These are phyloP conservation scores for Myotis pilosus DNA, from an alignment of 2,797 vertebrate species.

Conservation along the genomic window DNA sequence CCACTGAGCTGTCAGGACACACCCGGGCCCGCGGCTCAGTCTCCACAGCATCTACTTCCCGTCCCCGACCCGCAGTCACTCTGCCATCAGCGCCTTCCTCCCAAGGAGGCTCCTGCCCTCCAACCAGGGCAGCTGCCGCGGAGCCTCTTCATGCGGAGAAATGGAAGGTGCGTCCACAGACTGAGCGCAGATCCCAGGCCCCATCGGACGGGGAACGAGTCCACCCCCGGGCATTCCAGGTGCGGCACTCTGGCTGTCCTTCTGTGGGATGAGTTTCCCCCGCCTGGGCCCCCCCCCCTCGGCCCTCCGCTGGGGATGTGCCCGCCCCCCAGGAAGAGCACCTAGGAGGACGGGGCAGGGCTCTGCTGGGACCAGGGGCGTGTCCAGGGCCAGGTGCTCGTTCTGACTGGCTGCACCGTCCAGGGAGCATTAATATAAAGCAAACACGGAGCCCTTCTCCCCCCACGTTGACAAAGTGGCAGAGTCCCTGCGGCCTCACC, in stretches of 20 bases:
- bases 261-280: background rate
- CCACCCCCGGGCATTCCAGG: background rate
- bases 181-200: background rate
- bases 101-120: background rate
- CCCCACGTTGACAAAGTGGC: background rate
- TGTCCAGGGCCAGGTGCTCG: background rate
- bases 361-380: background rate
- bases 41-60: fast-evolving
- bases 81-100: background rate
- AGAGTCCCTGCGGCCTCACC: background rate
- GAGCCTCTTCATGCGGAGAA: background rate
- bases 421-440: background rate
- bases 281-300: background rate
- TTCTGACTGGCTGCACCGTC: background rate
- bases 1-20: background rate
- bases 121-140: background rate
- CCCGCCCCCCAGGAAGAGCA: background rate
- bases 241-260: background rate
- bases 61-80: background rate
- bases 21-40: background rate
- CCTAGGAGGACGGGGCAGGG: background rate
- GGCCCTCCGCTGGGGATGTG: background rate
- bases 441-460: background rate
- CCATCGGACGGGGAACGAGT: background rate
- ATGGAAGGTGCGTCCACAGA: background rate